These are phyloP conservation scores for Celastrina argiolus DNA, from an alignment of 2,888 invertebrate species.

Conservation along the genomic window DNA sequence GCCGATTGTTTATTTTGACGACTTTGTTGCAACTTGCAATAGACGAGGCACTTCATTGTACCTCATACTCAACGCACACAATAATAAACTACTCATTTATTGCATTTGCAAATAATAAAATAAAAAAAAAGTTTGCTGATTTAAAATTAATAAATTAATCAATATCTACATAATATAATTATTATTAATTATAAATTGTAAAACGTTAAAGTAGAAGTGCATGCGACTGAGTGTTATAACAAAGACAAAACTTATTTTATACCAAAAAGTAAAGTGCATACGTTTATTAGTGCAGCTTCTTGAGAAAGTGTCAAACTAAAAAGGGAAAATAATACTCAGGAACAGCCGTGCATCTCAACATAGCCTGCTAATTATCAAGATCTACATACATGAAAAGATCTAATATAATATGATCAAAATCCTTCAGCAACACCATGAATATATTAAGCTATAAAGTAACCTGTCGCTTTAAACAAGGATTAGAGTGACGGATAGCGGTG, in stretches of 20 bases:
- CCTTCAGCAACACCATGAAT: conserved; percentile 33
- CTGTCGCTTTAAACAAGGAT: conserved; percentile 42
- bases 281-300: too few relatives aligned
- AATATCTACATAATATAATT: too few relatives aligned
- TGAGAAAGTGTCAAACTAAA: background rate
- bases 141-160: too few relatives aligned
- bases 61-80: conserved; percentile 24
- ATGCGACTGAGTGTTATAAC: too few relatives aligned
- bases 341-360: background rate
- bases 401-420: conserved; percentile 21
- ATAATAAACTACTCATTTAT: too few relatives aligned
- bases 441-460: conserved; percentile 36
- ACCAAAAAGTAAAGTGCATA: too few relatives aligned
- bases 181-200: too few relatives aligned
- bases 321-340: background rate
- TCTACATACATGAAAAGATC: conserved; percentile 16
- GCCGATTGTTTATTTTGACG: conserved; percentile 53
- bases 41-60: conserved; percentile 35
- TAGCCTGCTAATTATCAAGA: background rate
- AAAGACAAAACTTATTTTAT: too few relatives aligned
- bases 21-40: conserved; percentile 54
- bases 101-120: too few relatives aligned
- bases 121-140: too few relatives aligned
- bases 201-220: too few relatives aligned
- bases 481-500: conserved; percentile 33